Conservation (phyloP, 2,888 invertebrate genomes). For the Sphaeridia pumilis region DNA sequence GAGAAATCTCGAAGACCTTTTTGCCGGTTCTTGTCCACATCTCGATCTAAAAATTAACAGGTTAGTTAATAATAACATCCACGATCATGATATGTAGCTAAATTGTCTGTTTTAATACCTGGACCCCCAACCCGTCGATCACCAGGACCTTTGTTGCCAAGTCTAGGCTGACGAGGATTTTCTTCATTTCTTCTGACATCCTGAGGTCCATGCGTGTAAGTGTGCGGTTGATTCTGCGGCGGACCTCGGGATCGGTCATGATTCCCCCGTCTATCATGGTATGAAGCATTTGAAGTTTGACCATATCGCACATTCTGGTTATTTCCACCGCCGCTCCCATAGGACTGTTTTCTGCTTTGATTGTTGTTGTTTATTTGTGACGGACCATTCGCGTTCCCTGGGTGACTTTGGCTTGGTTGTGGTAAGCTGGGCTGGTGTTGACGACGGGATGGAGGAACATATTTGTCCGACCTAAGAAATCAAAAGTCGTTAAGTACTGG, state of each 20-base stretch:
- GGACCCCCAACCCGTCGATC: conserved; percentile 21
- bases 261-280: conserved; percentile 23
- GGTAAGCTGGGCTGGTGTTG: conserved; percentile 37
- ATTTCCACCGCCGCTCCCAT: conserved; percentile 41
- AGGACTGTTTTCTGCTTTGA: conserved; percentile 37
- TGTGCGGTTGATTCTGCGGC: conserved; percentile 23
- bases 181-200: conserved; percentile 19
- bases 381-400: conserved; percentile 28
- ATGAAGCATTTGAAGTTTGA: conserved; percentile 25
- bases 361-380: conserved; percentile 36
- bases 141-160: conserved; percentile 25
- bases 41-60: neutral
- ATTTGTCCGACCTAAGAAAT: conserved; percentile 31
- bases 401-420: conserved; percentile 19
- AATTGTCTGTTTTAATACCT: no score
- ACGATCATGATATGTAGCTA: no score
- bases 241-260: conserved; percentile 23
- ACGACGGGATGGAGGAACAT: conserved; percentile 33
- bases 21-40: no score
- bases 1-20: no score
- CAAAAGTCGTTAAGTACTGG: no score
- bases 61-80: no score
- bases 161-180: no score
- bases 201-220: conserved; percentile 16
- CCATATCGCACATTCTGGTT: conserved; percentile 39